Percentiles rank a stretch among this genome's conserved stretches.
Conservation (phyloP, 92 coral and sea anemone species). For the Epizoanthus ramosus region DNA sequence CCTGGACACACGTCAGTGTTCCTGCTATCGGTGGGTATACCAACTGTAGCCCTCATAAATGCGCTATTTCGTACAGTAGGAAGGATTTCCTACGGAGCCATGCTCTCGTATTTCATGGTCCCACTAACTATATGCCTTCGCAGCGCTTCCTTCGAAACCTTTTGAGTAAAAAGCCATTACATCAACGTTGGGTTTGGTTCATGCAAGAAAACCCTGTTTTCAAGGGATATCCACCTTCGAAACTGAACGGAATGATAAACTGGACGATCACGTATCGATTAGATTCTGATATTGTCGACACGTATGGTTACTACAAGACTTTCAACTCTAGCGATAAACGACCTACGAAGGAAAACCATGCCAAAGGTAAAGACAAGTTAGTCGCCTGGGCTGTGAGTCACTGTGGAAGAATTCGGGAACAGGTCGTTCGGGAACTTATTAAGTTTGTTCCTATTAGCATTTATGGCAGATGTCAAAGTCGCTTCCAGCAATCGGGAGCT, state of each 20-base stretch:
- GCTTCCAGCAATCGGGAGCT: constrained; percentile 57
- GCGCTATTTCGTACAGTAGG: constrained; percentile 68
- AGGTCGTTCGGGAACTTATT: constrained; percentile 57
- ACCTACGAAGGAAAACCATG: constrained; percentile 41
- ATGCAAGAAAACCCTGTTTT: constrained; percentile 78
- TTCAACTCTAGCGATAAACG: constrained; percentile 26
- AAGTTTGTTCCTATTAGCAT: constrained; percentile 63
- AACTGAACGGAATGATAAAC: constrained; percentile 69
- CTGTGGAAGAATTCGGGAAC: constrained; percentile 68
- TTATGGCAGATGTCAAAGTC: constrained; percentile 64
- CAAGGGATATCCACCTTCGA: constrained; percentile 44
- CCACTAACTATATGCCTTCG: constrained; percentile 59
- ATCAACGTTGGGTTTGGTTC: constrained; percentile 83
- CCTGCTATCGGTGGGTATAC: constrained; percentile 18
- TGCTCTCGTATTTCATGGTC: constrained; percentile 83
- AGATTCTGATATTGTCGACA: constrained; percentile 82
- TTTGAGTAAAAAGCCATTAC: constrained; percentile 27
- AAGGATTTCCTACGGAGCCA: constrained; percentile 61
- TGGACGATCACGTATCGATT: constrained; percentile 91
- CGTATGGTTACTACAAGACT: constrained; percentile 65
- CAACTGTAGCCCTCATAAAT: constrained; percentile 53
- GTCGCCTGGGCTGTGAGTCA: constrained; percentile 76
- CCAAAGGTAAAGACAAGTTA: constrained; percentile 65
- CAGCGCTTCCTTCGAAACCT: constrained; percentile 38
- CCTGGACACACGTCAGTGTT: constrained; percentile 69